Percentiles rank a stretch among this genome's conserved stretches.
phyloP scores from a whole-genome alignment of 2,888 invertebrate genomes.

The Metopia argyrocephala region DNA sequence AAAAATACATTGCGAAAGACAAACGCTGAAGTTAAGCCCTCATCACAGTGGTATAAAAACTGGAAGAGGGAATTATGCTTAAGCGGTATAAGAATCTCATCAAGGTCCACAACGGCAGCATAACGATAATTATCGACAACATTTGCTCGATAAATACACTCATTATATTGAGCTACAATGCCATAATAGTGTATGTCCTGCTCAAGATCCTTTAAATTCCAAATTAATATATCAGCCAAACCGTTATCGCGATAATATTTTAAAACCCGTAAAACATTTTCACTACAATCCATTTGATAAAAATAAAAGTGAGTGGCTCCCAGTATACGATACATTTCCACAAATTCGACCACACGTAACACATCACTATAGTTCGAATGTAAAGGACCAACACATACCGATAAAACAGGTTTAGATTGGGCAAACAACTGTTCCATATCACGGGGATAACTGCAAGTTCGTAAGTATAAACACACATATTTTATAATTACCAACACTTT shows the following conservation, averaged over 20 bases:
- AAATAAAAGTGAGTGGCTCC: slow-evolving; percentile 79
- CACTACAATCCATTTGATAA: slow-evolving; percentile 77
- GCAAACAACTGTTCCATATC: slow-evolving; percentile 70
- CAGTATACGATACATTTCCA: slow-evolving; percentile 79
- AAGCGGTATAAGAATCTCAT: slow-evolving; percentile 90
- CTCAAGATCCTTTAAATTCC: slow-evolving; percentile 75
- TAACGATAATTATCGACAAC: slow-evolving; percentile 84
- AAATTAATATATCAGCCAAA: slow-evolving; percentile 76
- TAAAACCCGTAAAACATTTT: slow-evolving; percentile 76
- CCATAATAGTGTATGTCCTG: slow-evolving; percentile 82
- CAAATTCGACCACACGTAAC: slow-evolving; percentile 79
- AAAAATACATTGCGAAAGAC: slow-evolving; percentile 80
- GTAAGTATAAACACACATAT: too few relatives aligned
- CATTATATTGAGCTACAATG: slow-evolving; percentile 93
- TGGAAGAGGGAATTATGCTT: slow-evolving; percentile 85
- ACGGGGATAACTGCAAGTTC: slow-evolving; percentile 70
- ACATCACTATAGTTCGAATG: slow-evolving; percentile 78
- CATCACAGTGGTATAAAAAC: slow-evolving; percentile 72
- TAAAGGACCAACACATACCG: slow-evolving; percentile 78
- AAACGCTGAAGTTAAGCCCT: slow-evolving; percentile 76
- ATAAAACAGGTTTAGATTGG: slow-evolving; percentile 71
- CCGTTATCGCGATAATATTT: slow-evolving; percentile 73
- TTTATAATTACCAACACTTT: too few relatives aligned
- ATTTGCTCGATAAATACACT: slow-evolving; percentile 94
- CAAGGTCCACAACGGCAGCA: slow-evolving; percentile 90